A percentile compares a stretch with the other conserved stretches of the same genome.
phyloP scores from a whole-genome alignment of 2,888 invertebrate genomes.

The Drepana falcataria region DNA sequence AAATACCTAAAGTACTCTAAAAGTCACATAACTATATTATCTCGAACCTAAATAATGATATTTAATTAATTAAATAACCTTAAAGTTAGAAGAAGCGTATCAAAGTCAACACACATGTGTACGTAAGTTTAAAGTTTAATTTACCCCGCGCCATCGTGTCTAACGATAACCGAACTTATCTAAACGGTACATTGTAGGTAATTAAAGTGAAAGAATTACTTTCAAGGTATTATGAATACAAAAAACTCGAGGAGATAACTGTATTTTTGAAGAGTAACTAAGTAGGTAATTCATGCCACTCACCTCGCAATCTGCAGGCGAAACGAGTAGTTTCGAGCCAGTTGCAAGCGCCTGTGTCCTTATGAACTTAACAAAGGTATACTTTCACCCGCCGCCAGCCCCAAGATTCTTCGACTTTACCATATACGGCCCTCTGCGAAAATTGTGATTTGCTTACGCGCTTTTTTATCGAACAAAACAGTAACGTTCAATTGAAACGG shows the following conservation, averaged over 20 bases:
- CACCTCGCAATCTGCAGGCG: slow-evolving; percentile 67
- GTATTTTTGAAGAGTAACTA: slow-evolving; percentile 48
- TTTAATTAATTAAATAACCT: no score
- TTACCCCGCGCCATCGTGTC: not conserved
- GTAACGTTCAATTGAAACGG: slow-evolving; percentile 73
- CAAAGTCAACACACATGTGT: no score
- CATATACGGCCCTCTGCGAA: slow-evolving; percentile 67
- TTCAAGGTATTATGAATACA: slow-evolving; percentile 26
- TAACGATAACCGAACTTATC: slow-evolving; percentile 8
- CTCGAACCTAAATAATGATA: no score
- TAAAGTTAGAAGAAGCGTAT: no score
- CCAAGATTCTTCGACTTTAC: slow-evolving; percentile 55
- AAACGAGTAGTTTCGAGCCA: slow-evolving; percentile 64
- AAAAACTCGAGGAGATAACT: slow-evolving; percentile 46
- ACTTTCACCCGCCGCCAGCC: slow-evolving; percentile 68
- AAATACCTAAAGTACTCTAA: no score
- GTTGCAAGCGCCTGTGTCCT: slow-evolving; percentile 69
- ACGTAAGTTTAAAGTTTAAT: no score
- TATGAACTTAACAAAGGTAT: slow-evolving; percentile 75
- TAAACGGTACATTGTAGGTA: slow-evolving; percentile 20
- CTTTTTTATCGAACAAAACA: slow-evolving; percentile 69
- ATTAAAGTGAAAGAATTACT: slow-evolving; percentile 31
- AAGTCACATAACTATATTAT: no score
- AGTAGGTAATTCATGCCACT: slow-evolving; percentile 64
- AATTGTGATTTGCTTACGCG: slow-evolving; percentile 61